Base-by-base conservation (phyloP, 2,888 invertebrate species). In the Papilio demoleus region DNA sequence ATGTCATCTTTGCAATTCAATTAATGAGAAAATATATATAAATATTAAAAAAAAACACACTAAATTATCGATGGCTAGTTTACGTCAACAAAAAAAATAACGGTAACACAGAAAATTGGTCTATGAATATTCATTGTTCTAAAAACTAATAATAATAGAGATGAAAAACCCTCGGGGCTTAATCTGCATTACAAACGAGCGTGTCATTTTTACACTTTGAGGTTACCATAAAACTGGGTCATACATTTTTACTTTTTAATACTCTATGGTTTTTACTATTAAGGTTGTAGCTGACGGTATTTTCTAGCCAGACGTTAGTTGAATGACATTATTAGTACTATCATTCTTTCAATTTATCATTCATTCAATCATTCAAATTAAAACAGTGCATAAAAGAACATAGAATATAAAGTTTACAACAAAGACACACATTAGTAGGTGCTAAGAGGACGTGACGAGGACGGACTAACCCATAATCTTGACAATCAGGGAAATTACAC, bases 401-500 rank as follows among this genome's bases (percentile, higher is more conserved):
- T 22, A 22, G 11, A 27, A 53, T 19, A n/a, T 53, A 27, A 24
- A 27, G 8, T 53, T 27, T 53, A 27, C 27, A 3, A n/a, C n/a
- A 14, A 14, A 12, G 53, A 27, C 17, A 36, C 34, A 31, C 8
- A 63, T n/a, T 22, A 50, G n/a, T 50, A 2, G 9, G 14, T 4
- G 11, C 19, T n/a, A 14, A 53, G 17, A 31, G 27, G 8, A 34
- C 40, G 53, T 40, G n/a, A 38, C 62, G 14, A n/a, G n/a, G n/a
- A n/a, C n/a, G n/a, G n/a, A 31, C 17, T 31, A 27, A 19, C 17
- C 36, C 24, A 50, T 58, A 71, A 63, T 70, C 67, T 68, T 50
- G 60, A 64, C 69, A 73, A 73, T 73, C 59, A 70, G 65, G 45
- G 34, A 73, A 73, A 73, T 74, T 73, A 71, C 22, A 36, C 73